phyloP scores from a whole-genome alignment of 2,888 invertebrate species.

The Macaria notata region DNA sequence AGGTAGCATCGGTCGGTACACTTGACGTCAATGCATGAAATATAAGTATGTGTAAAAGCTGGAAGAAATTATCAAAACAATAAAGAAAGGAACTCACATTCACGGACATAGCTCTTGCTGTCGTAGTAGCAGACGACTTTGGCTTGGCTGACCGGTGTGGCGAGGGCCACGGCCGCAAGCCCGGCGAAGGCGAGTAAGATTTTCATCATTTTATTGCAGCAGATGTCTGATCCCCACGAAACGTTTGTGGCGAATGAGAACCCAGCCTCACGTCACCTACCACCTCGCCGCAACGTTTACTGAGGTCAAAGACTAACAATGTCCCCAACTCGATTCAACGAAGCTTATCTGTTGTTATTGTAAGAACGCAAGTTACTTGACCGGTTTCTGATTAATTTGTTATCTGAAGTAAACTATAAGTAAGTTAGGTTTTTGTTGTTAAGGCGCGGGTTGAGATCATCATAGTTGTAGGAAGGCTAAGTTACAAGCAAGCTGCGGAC shows the following conservation, averaged over 20 bases:
- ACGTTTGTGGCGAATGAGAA: constrained; percentile 64
- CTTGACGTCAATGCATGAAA: too few species aligned
- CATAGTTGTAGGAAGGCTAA: too few species aligned
- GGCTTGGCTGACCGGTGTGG: constrained; percentile 62
- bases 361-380: constrained; percentile 14
- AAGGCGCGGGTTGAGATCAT: neutral
- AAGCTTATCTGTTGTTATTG: constrained; percentile 50
- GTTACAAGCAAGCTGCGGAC: too few species aligned
- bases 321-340: constrained; percentile 46
- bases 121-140: constrained; percentile 89
- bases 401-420: constrained; percentile 1
- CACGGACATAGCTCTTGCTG: constrained; percentile 85
- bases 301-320: constrained; percentile 61
- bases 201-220: constrained; percentile 51
- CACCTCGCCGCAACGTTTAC: constrained; percentile 37
- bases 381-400: constrained; percentile 2
- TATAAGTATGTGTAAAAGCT: too few species aligned
- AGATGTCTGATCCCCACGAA: constrained; percentile 59
- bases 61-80: too few species aligned
- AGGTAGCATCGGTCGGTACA: too few species aligned
- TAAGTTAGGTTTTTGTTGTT: constrained; percentile 7
- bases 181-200: constrained; percentile 54
- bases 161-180: constrained; percentile 57
- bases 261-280: constrained; percentile 36
- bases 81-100: constrained; percentile 79